phyloP scores from a whole-genome alignment of 2,888 invertebrate species.

The Trachelus stipa region DNA sequence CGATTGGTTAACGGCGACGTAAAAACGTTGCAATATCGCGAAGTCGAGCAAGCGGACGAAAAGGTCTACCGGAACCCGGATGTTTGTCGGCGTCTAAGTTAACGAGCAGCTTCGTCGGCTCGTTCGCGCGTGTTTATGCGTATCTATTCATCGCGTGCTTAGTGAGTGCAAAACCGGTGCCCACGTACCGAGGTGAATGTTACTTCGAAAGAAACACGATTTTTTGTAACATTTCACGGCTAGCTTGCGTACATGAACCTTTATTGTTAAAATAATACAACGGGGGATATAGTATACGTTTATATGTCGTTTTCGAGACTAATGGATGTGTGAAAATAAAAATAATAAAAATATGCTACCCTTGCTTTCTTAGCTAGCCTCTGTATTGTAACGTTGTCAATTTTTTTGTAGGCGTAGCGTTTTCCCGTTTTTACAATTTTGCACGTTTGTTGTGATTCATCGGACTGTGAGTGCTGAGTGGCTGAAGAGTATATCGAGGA shows the following conservation, averaged over 20 bases:
- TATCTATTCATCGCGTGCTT: background rate
- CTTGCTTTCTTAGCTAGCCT: background rate
- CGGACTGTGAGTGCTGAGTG: background rate
- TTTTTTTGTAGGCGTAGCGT: background rate
- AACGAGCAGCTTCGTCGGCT: background rate
- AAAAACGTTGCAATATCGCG: constrained; percentile 36
- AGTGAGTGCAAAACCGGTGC: background rate
- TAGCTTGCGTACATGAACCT: background rate
- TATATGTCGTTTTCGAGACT: background rate
- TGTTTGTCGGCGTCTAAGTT: constrained; percentile 27
- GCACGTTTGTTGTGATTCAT: background rate
- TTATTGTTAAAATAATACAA: background rate
- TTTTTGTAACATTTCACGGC: background rate
- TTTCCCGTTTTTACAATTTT: background rate
- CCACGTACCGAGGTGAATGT: background rate
- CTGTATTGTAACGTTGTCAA: background rate
- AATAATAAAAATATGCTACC: background rate
- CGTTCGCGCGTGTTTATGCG: background rate
- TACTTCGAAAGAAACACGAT: background rate
- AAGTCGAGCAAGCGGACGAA: constrained; percentile 24
- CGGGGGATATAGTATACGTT: background rate
- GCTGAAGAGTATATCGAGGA: background rate
- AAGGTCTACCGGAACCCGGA: constrained; percentile 32
- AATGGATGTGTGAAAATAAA: background rate
- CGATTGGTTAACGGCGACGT: constrained; percentile 34